These are phyloP conservation scores for Sciurus vulgaris DNA, from an alignment of 2,797 vertebrate genomes.

Conservation along the genomic window DNA sequence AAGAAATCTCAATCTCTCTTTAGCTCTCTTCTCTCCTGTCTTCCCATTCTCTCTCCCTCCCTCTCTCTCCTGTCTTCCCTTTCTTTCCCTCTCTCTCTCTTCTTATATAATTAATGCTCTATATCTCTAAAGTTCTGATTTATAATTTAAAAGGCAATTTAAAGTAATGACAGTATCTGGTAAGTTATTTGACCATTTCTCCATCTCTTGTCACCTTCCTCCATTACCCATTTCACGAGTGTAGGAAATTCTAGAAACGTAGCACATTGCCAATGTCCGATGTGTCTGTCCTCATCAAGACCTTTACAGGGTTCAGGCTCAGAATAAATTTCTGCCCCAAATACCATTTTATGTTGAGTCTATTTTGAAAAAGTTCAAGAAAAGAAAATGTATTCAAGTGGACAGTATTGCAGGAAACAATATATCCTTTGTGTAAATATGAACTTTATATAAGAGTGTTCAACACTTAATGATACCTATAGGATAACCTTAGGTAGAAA, in stretches of 20 bases:
- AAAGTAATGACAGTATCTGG: background rate
- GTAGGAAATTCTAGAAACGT: conserved; percentile 48
- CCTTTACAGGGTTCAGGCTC: background rate
- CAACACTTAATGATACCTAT: conserved; percentile 32
- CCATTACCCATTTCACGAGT: conserved; percentile 5
- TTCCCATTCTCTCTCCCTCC: background rate
- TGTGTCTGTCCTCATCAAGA: conserved; percentile 16
- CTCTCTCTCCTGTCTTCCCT: too few relatives aligned
- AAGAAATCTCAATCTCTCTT: background rate
- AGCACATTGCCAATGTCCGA: background rate
- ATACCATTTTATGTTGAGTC: background rate
- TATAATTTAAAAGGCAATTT: conserved; percentile 47
- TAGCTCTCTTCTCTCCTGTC: background rate
- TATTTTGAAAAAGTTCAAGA: conserved; percentile 47
- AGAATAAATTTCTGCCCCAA: conserved; percentile 30
- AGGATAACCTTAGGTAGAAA: conserved; percentile 27
- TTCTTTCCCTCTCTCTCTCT: background rate
- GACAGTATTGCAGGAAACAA: conserved; percentile 48
- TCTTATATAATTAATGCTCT: background rate
- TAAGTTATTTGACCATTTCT: background rate
- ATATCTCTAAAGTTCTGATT: conserved; percentile 40
- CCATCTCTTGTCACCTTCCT: background rate
- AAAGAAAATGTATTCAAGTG: conserved; percentile 46
- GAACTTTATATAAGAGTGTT: conserved; percentile 5
- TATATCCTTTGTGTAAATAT: conserved; percentile 49